phyloP scores from a whole-genome alignment of 2,888 invertebrate genomes.

The Cenopis cana region DNA sequence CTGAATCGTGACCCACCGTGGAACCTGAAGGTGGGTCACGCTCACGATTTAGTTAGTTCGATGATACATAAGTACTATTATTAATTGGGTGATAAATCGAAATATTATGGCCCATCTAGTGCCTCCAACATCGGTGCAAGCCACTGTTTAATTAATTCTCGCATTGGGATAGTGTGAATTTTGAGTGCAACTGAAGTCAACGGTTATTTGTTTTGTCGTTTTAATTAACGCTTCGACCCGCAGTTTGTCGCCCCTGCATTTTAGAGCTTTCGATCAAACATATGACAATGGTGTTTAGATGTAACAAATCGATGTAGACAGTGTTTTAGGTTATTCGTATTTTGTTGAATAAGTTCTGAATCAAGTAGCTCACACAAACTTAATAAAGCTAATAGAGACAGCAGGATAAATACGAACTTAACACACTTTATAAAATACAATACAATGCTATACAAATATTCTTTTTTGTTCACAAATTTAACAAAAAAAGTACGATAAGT shows the following conservation, averaged over 20 bases:
- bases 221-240: slow-evolving; percentile 74
- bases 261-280: slow-evolving; percentile 34
- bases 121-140: slow-evolving; percentile 52
- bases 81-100: too few relatives aligned
- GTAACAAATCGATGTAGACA: neutral
- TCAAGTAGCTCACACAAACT: neutral
- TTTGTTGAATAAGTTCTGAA: neutral
- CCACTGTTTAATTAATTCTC: slow-evolving; percentile 83
- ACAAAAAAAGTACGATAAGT: too few relatives aligned
- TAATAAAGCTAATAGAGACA: too few relatives aligned
- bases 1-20: too few relatives aligned
- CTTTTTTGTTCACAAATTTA: too few relatives aligned
- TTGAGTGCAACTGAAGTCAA: slow-evolving; percentile 83
- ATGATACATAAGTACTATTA: too few relatives aligned
- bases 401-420: too few relatives aligned
- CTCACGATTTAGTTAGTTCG: too few relatives aligned
- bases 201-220: slow-evolving; percentile 83
- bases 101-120: slow-evolving; percentile 26
- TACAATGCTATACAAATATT: too few relatives aligned
- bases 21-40: too few relatives aligned
- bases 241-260: slow-evolving; percentile 49
- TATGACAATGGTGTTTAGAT: slow-evolving; percentile 23
- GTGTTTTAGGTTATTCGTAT: neutral
- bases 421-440: too few relatives aligned
- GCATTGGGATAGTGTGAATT: slow-evolving; percentile 84